phyloP scores from a whole-genome alignment of 2,888 invertebrate genomes.

The Acleris literana region DNA sequence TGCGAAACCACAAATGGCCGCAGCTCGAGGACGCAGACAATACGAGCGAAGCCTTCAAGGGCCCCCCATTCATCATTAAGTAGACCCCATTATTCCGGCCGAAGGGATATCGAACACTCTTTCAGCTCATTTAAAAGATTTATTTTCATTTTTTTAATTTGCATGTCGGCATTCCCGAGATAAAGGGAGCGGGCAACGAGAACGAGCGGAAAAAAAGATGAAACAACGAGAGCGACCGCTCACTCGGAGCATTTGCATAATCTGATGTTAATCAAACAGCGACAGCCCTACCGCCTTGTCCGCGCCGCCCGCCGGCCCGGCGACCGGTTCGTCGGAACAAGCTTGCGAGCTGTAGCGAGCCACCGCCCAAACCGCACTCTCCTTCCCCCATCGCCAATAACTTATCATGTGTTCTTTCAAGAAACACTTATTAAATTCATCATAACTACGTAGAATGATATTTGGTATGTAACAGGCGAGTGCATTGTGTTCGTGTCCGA shows the following conservation, averaged over 20 bases:
- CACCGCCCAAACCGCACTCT: background rate
- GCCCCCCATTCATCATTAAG: conserved; percentile 74
- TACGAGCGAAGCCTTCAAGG: conserved; percentile 61
- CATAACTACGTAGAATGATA: background rate
- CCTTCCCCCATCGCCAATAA: too few species aligned
- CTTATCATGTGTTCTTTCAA: too few species aligned
- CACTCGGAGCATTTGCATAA: conserved; percentile 80
- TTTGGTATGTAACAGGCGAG: conserved; percentile 6
- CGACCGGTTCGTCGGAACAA: conserved; percentile 25
- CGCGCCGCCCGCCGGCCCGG: conserved; percentile 43
- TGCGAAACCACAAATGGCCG: conserved; percentile 52
- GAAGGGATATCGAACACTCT: conserved; percentile 77
- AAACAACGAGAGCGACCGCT: conserved; percentile 79
- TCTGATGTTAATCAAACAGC: conserved; percentile 82
- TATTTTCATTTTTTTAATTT: conserved; percentile 70
- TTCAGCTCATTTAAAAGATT: conserved; percentile 77
- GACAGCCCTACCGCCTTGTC: conserved; percentile 56
- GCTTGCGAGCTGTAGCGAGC: background rate
- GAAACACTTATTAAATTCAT: too few species aligned
- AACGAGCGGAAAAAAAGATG: conserved; percentile 72
- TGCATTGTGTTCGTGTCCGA: conserved; percentile 11
- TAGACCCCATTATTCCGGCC: conserved; percentile 69
- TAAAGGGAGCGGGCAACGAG: conserved; percentile 71
- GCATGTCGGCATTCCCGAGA: conserved; percentile 78
- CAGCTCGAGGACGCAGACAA: conserved; percentile 60